These are phyloP conservation scores for Brachionus asplanchnoidis DNA, from an alignment of 1,140 invertebrate genomes.

Conservation along the genomic window DNA sequence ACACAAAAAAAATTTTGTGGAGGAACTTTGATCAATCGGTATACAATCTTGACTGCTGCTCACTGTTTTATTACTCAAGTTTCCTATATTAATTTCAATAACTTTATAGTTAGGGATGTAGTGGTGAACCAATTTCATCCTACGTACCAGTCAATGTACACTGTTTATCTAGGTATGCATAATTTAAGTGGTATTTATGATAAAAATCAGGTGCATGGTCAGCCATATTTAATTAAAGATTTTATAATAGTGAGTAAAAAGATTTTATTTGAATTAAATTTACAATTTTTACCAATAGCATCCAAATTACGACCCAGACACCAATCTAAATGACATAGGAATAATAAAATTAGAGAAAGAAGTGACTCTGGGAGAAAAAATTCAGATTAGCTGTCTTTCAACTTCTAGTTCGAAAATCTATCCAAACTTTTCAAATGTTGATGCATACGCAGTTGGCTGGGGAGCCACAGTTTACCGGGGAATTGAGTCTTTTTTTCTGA, in stretches of 20 bases:
- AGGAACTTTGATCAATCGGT: slow-evolving; percentile 4
- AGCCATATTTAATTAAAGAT: background rate
- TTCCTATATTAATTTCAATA: background rate
- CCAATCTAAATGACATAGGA: background rate
- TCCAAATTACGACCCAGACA: background rate
- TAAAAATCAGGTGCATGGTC: background rate
- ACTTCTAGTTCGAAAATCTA: background rate
- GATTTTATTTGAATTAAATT: background rate
- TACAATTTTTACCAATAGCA: background rate
- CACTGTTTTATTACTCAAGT: slow-evolving; percentile 19
- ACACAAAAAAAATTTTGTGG: background rate
- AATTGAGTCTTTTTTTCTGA: background rate
- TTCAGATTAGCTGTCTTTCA: slow-evolving; percentile 14
- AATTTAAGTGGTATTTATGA: background rate
- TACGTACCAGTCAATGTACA: background rate
- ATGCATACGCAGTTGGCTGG: slow-evolving; percentile 15
- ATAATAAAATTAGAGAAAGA: slow-evolving; percentile 9
- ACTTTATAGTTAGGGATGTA: background rate
- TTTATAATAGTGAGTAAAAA: background rate
- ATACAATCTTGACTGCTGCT: slow-evolving; percentile 35
- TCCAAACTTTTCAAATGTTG: background rate
- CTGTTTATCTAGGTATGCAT: slow-evolving; percentile 27
- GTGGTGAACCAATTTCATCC: background rate
- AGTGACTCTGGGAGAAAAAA: background rate
- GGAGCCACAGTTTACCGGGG: background rate